Conservation (phyloP, 1,140 invertebrate species). For the Andricus grossulariae region DNA sequence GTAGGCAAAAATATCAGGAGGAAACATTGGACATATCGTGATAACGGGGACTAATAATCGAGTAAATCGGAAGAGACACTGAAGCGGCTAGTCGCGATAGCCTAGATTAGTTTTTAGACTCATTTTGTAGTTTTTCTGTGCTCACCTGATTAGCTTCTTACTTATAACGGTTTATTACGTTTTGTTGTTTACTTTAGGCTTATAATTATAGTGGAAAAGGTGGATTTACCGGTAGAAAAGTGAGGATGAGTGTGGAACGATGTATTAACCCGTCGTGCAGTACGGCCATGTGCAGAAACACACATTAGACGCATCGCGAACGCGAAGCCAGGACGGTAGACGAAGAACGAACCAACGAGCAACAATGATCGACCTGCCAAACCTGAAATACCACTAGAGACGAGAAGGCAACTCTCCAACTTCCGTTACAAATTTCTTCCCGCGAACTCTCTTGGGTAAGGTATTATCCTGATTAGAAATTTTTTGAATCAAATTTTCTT, state of each 20-base stretch:
- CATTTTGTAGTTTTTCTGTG: not conserved
- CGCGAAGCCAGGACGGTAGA: conserved; percentile 34
- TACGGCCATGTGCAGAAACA: conserved; percentile 74
- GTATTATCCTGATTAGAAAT: too few relatives aligned
- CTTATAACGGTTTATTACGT: not conserved
- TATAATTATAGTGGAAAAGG: conserved; percentile 41
- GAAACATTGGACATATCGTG: not conserved
- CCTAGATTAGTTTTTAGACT: not conserved
- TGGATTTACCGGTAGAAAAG: conserved; percentile 68
- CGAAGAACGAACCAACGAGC: conserved; percentile 49
- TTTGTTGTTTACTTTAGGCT: conserved; percentile 13
- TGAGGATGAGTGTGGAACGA: conserved; percentile 59
- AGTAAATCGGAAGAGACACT: conserved; percentile 4
- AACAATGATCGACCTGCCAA: conserved; percentile 59
- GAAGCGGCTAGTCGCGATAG: not conserved
- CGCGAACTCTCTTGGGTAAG: too few relatives aligned
- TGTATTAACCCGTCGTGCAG: conserved; percentile 61
- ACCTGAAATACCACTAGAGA: not conserved
- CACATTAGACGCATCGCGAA: conserved; percentile 69
- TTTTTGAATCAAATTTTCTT: too few relatives aligned
- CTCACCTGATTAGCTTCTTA: not conserved
- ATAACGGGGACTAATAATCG: not conserved
- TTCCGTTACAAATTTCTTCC: too few relatives aligned
- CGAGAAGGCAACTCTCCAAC: too few relatives aligned
- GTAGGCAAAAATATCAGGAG: not conserved